A percentile compares a stretch with the other conserved stretches of the same genome.
Evolutionary conservation across 1,140 invertebrate species (phyloP).

Genomic region (Calephelis virginiensis): DNA sequence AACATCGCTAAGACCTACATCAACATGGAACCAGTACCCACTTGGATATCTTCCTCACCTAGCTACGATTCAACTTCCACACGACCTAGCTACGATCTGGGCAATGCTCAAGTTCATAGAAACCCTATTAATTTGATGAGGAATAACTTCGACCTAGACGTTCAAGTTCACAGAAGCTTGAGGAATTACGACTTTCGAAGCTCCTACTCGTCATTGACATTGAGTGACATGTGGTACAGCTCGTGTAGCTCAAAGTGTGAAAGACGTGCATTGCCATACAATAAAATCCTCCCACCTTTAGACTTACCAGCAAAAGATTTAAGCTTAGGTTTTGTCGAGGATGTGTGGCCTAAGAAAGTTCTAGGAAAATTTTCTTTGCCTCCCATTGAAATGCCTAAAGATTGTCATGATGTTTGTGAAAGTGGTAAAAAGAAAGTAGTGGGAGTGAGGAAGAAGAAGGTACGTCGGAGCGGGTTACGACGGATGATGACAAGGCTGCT

Average conservation of each 20-base stretch:
- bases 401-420: conserved; percentile 29
- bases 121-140: no score
- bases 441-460: conserved; percentile 33
- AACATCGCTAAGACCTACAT: conserved; percentile 45
- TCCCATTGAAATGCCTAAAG: conserved; percentile 46
- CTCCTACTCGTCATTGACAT: conserved; percentile 50
- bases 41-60: conserved; percentile 30
- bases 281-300: conserved; percentile 52
- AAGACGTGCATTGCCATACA: conserved; percentile 46
- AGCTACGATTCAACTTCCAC: conserved; percentile 29
- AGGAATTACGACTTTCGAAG: conserved; percentile 37
- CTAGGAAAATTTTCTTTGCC: conserved; percentile 55
- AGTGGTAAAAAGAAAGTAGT: conserved; percentile 31
- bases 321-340: conserved; percentile 38
- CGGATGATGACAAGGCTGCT: conserved; percentile 47
- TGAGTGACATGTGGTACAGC: conserved; percentile 51
- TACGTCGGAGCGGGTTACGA: conserved; percentile 35
- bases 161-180: conserved; percentile 37
- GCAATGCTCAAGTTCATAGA: no score
- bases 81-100: conserved; percentile 39
- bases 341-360: conserved; percentile 47
- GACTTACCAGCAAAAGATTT: conserved; percentile 42
- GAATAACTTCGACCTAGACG: conserved; percentile 34
- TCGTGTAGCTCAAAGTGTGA: conserved; percentile 39
- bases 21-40: conserved; percentile 51